Evolutionary conservation across 2,888 invertebrate species (phyloP), one percentile per base, ranked within the genome.

Genomic region (Pammene fasciana): DNA sequence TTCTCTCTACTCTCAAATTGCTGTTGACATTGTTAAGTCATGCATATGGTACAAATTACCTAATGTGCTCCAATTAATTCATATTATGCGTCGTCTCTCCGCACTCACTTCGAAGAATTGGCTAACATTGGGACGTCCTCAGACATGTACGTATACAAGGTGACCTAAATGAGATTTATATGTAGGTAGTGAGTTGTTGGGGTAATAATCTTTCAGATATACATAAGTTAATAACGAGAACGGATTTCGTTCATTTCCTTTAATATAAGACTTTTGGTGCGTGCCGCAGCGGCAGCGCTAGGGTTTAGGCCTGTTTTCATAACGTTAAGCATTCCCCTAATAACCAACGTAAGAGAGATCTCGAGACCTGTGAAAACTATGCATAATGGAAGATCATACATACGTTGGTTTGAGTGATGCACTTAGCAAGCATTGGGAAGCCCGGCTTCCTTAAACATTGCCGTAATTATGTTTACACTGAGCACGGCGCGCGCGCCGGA

Each of bases 401-500:
- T 54, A 34, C 34, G n/a, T 34, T 36, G 34, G 54, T 8, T 54
- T n/a, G 7, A 14, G 2, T 34, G 54, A 13, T n/a, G 34, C n/a
- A 16, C 9, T 50, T 16, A 9, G 26, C 5, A n/a, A 34, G 34
- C 34, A n/a, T 34, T 13, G 13, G 13, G 34, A 54, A 54, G 54
- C n/a, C n/a, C 73, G 72, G 73, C 72, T 74, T 75, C 74, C 67
- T 71, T 73, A 77, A 76, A 80, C 76, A 79, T 76, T 72, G 74
- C 75, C 75, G 73, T 83, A 81, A 81, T 83, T 80, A 82, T 80
- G 78, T 82, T 82, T 78, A 76, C 77, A 67, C 73, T 71, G 74
- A 71, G 67, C 72, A 66, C 71, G 50, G 61, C 70, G 65, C 67
- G 67, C 55, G 54, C 68, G 65, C 74, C 73, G 73, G 73, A 75